phyloP scores from a whole-genome alignment of 1,140 invertebrate species.

The Drosophila neocordata region DNA sequence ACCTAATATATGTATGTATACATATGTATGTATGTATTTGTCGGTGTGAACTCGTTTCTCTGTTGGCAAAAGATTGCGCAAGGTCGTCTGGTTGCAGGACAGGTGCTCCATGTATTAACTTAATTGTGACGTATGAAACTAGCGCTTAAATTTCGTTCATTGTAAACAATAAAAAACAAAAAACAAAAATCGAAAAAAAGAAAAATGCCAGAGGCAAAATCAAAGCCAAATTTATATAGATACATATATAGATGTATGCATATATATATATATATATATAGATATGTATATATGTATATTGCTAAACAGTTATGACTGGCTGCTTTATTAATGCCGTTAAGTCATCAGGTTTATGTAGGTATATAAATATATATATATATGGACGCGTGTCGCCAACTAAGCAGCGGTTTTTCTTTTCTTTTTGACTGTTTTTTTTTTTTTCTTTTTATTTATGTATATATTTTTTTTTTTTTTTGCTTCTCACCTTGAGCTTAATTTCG shows the following conservation, averaged over 20 bases:
- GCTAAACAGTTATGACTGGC: conserved; percentile 65
- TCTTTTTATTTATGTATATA: conserved; percentile 6
- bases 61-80: conserved; percentile 58
- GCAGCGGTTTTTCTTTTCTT: conserved; percentile 56
- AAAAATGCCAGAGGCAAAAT: conserved; percentile 21
- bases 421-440: conserved; percentile 31
- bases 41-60: conserved; percentile 46
- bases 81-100: conserved; percentile 76
- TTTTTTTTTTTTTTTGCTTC: no score
- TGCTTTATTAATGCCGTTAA: conserved; percentile 48
- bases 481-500: conserved; percentile 80
- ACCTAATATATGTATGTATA: no score
- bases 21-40: background rate
- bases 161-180: conserved; percentile 14
- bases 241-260: background rate
- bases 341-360: conserved; percentile 15
- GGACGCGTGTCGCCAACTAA: conserved; percentile 47
- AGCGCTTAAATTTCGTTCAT: conserved; percentile 8
- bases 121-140: conserved; percentile 60
- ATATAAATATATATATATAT: conserved; percentile 16
- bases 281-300: conserved; percentile 3
- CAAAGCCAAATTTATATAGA: conserved; percentile 33
- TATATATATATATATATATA: background rate
- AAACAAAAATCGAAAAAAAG: no score
- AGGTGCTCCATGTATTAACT: conserved; percentile 59